These are phyloP conservation scores for Macrotis lagotis DNA, from an alignment of 2,113 vertebrate species.

Conservation along the genomic window DNA sequence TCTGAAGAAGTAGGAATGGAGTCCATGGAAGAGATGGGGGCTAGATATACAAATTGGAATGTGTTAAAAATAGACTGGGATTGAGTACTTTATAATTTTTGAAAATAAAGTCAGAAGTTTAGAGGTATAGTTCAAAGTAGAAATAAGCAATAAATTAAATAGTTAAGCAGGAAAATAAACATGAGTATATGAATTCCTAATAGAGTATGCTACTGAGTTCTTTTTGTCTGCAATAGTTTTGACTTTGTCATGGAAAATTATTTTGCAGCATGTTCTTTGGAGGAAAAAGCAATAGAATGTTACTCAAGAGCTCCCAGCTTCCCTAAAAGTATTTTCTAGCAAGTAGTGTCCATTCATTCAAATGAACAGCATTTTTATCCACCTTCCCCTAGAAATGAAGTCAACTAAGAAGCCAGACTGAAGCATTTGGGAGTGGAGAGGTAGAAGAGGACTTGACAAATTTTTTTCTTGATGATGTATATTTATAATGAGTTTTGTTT, in stretches of 20 bases:
- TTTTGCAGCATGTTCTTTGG: background rate
- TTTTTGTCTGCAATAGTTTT: background rate
- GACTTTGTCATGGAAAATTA: background rate
- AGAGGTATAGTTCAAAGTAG: background rate
- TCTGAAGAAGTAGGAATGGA: background rate
- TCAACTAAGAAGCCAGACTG: background rate
- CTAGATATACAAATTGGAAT: background rate
- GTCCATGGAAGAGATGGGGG: background rate
- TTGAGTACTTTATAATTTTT: background rate
- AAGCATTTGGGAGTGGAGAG: background rate
- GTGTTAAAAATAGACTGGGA: background rate
- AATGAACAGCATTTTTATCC: background rate
- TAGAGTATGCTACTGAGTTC: background rate
- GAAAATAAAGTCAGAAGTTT: background rate
- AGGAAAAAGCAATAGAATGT: background rate
- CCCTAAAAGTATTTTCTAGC: background rate
- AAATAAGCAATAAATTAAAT: background rate
- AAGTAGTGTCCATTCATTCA: background rate
- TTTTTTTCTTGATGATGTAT: background rate
- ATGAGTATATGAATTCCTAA: background rate
- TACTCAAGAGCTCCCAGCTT: background rate
- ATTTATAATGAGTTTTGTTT: background rate
- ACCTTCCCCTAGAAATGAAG: background rate
- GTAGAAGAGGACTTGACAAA: background rate
- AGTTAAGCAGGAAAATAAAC: background rate